Conservation (phyloP, 2,888 invertebrate species). For the Ecliptopera silaceata region DNA sequence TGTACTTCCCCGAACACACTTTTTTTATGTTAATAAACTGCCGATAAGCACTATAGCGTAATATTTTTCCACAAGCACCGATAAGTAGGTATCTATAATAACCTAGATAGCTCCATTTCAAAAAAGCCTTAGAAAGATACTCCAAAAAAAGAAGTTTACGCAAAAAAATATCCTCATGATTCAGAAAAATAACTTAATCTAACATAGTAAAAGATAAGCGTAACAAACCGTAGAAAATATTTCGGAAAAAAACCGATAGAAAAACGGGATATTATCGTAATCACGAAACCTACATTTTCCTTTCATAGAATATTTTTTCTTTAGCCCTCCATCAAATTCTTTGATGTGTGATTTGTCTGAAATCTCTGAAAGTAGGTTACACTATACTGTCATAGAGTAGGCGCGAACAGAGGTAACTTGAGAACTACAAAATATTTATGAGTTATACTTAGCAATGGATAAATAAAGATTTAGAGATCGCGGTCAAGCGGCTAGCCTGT, state of each 20-base stretch:
- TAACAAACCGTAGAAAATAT: neutral
- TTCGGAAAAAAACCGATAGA: neutral
- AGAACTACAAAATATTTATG: neutral
- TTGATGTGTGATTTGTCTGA: conserved; percentile 3
- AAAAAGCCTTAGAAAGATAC: too few species aligned
- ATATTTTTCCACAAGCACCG: too few species aligned
- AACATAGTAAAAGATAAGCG: neutral
- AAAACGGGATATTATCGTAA: neutral
- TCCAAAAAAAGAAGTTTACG: too few species aligned
- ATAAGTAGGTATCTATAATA: too few species aligned
- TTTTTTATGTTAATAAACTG: too few species aligned
- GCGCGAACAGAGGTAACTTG: neutral
- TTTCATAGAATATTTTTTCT: conserved; percentile 2
- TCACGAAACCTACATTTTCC: neutral
- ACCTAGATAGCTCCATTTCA: too few species aligned
- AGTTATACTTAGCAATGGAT: too few species aligned
- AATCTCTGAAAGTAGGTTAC: conserved; percentile 2
- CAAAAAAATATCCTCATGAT: neutral
- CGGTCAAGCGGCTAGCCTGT: too few species aligned
- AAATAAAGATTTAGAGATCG: too few species aligned
- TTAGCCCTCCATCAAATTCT: neutral
- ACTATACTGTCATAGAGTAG: neutral
- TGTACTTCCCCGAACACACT: too few species aligned
- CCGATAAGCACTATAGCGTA: too few species aligned
- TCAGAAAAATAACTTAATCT: neutral